Conservation (phyloP, 2,797 vertebrate species). For the Acrocephalus scirpaceus region DNA sequence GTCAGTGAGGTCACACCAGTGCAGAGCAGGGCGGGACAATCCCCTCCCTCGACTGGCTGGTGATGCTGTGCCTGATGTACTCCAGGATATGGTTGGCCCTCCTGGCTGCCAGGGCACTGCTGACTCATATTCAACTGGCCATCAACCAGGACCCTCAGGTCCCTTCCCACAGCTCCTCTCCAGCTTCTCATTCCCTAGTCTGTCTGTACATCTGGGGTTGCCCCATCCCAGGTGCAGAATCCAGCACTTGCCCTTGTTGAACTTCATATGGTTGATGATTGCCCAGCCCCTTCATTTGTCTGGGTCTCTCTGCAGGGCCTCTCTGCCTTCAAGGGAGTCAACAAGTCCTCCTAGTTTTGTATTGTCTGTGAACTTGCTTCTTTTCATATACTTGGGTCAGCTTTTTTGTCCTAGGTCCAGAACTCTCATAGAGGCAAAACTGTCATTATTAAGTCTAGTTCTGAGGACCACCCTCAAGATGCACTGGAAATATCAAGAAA, state of each 20-base stretch:
- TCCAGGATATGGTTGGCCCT: not conserved
- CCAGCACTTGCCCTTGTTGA: not conserved
- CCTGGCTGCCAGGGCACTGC: not conserved
- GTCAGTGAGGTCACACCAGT: not conserved
- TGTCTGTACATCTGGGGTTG: not conserved
- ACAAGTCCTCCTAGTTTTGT: not conserved
- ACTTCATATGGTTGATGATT: not conserved
- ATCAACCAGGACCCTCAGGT: not conserved
- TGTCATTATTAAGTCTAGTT: not conserved
- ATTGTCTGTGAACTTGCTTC: not conserved
- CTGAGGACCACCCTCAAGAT: not conserved
- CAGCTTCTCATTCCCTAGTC: not conserved
- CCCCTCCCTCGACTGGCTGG: not conserved
- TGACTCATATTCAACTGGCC: not conserved
- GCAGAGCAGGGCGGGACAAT: not conserved
- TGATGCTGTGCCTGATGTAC: not conserved
- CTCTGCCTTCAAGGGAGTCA: not conserved
- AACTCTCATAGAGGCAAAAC: not conserved
- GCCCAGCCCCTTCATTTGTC: not conserved
- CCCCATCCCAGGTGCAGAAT: not conserved
- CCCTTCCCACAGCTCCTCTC: not conserved
- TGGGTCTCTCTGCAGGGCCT: not conserved
- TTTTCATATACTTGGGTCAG: not conserved
- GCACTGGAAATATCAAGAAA: not conserved
- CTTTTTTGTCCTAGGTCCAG: not conserved